These are phyloP conservation scores for Pantala flavescens DNA, from an alignment of 1,140 invertebrate genomes.

Conservation along the genomic window DNA sequence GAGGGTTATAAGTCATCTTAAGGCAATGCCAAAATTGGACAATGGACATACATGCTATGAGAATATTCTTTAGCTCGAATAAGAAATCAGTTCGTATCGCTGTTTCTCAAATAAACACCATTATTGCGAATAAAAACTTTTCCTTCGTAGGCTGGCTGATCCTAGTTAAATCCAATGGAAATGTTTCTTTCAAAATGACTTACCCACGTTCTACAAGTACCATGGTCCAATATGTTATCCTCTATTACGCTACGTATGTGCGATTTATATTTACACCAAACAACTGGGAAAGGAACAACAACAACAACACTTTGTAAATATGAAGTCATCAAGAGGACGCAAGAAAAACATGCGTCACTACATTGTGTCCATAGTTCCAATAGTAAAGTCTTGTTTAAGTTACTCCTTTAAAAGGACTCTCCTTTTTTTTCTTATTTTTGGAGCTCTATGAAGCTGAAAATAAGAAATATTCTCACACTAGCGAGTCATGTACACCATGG, in stretches of 20 bases:
- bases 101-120: neutral
- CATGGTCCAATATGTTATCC: conserved; percentile 1
- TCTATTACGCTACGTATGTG: neutral
- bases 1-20: neutral
- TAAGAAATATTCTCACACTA: too few species aligned
- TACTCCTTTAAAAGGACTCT: too few species aligned
- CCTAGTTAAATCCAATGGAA: neutral
- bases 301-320: conserved; percentile 5
- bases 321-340: neutral
- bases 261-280: neutral
- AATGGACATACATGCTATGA: neutral
- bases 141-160: neutral
- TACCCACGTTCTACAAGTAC: neutral
- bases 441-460: too few species aligned
- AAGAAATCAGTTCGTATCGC: neutral
- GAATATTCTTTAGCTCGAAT: neutral
- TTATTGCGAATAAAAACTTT: neutral
- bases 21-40: neutral
- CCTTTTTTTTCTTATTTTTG: too few species aligned
- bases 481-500: too few species aligned
- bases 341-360: neutral
- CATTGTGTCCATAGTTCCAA: neutral
- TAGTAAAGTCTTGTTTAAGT: too few species aligned
- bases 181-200: neutral
- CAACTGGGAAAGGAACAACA: neutral